A percentile compares a stretch with the other conserved stretches of the same genome.
phyloP scores from a whole-genome alignment of 2,797 vertebrate species.

The Dallia pectoralis region DNA sequence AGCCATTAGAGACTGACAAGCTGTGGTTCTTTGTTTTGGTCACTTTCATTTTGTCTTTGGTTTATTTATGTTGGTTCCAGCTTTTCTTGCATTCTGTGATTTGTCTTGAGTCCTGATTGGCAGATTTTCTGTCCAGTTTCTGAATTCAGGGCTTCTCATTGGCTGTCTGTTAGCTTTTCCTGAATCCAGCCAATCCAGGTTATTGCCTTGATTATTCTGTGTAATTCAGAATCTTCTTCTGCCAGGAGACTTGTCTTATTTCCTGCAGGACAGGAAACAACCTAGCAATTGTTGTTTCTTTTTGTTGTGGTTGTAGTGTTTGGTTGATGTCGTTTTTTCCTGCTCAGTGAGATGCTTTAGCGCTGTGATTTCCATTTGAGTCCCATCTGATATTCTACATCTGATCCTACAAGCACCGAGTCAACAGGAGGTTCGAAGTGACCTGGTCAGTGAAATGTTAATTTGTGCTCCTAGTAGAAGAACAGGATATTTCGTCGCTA shows the following conservation, averaged over 20 bases:
- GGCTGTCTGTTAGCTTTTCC: background rate
- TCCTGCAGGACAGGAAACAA: constrained; percentile 68
- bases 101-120: background rate
- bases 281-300: constrained; percentile 20
- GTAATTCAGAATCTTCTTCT: constrained; percentile 3
- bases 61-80: background rate
- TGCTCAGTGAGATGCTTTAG: constrained; percentile 4
- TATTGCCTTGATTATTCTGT: constrained; percentile 2
- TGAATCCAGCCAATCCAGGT: constrained; percentile 4
- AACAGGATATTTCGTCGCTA: background rate
- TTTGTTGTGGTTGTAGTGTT: constrained; percentile 38
- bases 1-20: background rate
- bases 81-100: background rate
- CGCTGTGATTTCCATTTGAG: constrained; percentile 16
- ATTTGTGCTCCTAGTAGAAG: constrained; percentile 1
- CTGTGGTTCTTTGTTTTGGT: background rate
- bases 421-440: constrained; percentile 34
- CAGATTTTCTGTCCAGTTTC: background rate
- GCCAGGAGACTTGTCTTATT: constrained; percentile 12
- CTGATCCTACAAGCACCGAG: constrained; percentile 42
- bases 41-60: background rate
- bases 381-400: constrained; percentile 36
- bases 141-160: background rate
- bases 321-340: constrained; percentile 50
- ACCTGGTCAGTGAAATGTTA: constrained; percentile 4